These are phyloP conservation scores for Rostratula benghalensis DNA, from an alignment of 2,113 vertebrate species.

Conservation along the genomic window DNA sequence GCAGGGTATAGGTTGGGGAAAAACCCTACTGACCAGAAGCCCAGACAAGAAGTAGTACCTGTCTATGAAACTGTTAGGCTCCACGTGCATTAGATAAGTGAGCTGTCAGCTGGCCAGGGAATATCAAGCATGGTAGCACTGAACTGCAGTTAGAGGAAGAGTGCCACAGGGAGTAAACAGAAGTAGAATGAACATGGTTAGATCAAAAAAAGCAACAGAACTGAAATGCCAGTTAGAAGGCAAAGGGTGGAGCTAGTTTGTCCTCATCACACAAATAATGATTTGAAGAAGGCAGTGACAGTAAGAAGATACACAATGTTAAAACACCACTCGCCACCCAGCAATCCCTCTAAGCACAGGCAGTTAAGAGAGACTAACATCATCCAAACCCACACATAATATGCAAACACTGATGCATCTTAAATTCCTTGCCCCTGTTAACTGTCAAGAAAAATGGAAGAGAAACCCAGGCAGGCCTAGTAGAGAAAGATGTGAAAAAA, in stretches of 20 bases:
- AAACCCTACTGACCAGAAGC: constrained; percentile 69
- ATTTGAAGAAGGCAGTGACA: constrained; percentile 56
- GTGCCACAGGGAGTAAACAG: constrained; percentile 72
- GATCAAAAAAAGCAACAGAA: constrained; percentile 71
- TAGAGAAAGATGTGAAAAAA: background rate
- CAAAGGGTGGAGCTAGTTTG: constrained; percentile 66
- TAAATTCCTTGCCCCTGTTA: constrained; percentile 6
- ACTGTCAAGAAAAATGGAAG: background rate
- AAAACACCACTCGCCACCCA: constrained; percentile 43
- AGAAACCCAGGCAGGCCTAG: constrained; percentile 8
- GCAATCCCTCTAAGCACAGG: constrained; percentile 16
- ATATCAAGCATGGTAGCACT: constrained; percentile 73
- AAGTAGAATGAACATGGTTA: constrained; percentile 73
- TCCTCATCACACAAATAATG: constrained; percentile 60
- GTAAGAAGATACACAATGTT: constrained; percentile 19
- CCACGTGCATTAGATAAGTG: constrained; percentile 71
- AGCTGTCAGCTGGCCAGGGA: constrained; percentile 71
- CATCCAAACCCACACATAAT: constrained; percentile 26
- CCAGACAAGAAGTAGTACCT: constrained; percentile 72
- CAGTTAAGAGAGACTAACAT: background rate
- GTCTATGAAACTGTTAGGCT: constrained; percentile 70
- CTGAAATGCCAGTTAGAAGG: constrained; percentile 68
- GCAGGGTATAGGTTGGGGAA: constrained; percentile 55
- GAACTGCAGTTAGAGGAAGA: constrained; percentile 72
- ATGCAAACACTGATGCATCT: background rate